Evolutionary conservation across 2,113 vertebrate species (phyloP), one percentile per base, ranked within the genome.

Genomic region (Pituophis catenifer): DNA sequence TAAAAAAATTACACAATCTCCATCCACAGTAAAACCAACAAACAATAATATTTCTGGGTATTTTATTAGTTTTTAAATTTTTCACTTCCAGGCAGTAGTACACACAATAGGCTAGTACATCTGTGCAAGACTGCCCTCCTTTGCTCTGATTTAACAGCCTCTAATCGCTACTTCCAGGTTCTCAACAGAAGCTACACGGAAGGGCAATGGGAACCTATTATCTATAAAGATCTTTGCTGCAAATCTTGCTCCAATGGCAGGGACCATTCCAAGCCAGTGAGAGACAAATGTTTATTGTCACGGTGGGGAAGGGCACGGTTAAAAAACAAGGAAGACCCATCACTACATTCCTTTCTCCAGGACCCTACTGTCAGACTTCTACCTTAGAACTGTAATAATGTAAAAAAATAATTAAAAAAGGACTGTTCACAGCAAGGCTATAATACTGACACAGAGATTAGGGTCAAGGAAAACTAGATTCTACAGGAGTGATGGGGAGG

Each of bases 11-110:
- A 50, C 4, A 26, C 29, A 75, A 3, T 29, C 86, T 54, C 23
- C 33, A 1, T 3, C 10, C 75, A 24, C 19, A 89, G 7, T 59
- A 86, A 53, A 53, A 57, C 12, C 26, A 55, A 59, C 53, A 57
- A 54, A 55, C 52, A 17, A 89, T 23, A 58, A 57, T 6, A 48
- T 89, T 92, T 44, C 62, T 48, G 26, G 24, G 17, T 88, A 92
- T 23, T 93, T 93, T 90, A 90, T 90, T 93, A 33, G 70, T 33
- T 19, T 62, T 93, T 93, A 29, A 33, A 33, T 70, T 62, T 62
- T 90, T 48, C 33, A 44, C 38, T 70, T 89, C 26, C 92, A 81
- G 65, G 89, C 55, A 62, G 48, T 23, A 90, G 88, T n/a, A 44
- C 26, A 90, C 55, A 90, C n/a, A 54, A 62, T 85, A 50, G 29